phyloP scores from a whole-genome alignment of 2,797 vertebrate genomes.

The Melanotaenia maccullochi region DNA sequence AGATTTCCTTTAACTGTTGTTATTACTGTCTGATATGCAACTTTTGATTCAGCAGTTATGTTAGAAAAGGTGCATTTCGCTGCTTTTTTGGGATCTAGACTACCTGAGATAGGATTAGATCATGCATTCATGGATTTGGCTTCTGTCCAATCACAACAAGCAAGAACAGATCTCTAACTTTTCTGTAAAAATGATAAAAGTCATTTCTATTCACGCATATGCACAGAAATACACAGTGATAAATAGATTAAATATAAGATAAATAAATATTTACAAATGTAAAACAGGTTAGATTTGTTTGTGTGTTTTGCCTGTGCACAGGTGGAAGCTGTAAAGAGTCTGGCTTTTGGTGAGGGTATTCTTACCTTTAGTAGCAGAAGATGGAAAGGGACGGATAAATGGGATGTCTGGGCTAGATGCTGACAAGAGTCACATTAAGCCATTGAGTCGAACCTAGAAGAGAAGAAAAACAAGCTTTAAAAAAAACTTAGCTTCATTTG shows the following conservation, averaged over 20 bases:
- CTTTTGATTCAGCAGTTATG: too few relatives aligned
- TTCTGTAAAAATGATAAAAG: background rate
- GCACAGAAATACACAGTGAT: background rate
- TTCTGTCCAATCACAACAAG: background rate
- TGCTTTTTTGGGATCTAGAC: too few relatives aligned
- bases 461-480: conserved; percentile 14
- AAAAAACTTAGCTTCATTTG: background rate
- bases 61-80: too few relatives aligned
- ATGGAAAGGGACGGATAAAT: conserved; percentile 23
- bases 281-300: conserved; percentile 9
- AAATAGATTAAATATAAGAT: background rate
- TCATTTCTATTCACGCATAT: background rate
- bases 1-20: too few relatives aligned
- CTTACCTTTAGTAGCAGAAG: conserved; percentile 58
- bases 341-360: background rate
- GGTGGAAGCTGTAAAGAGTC: background rate
- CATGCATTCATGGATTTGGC: background rate
- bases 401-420: conserved; percentile 17
- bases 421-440: conserved; percentile 44
- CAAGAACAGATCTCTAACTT: background rate
- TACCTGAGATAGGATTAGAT: background rate
- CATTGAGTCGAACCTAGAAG: conserved; percentile 53
- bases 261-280: background rate
- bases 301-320: background rate
- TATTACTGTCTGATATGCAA: too few relatives aligned